Base-by-base conservation (phyloP, 2,113 vertebrate species). In the Vimba vimba region DNA sequence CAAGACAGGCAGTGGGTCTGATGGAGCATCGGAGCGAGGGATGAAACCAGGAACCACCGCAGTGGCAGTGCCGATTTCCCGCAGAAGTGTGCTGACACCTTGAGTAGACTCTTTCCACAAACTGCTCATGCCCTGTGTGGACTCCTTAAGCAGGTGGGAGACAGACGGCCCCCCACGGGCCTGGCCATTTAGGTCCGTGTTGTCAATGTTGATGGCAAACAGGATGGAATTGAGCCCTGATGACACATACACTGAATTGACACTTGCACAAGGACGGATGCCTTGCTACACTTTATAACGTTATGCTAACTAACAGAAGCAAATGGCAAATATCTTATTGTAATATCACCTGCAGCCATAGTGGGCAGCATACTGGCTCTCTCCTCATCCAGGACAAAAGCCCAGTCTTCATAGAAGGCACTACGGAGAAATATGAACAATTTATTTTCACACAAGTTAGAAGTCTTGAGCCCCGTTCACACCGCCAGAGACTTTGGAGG, bases 161-260 rank as follows among this genome's bases (percentile, higher is more conserved):
- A 99, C 95, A 0, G 96, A 95, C 71, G 6, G 4, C 13, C 89
- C 39, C 80, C 94, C 73, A 74, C 95, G 96, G 88, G 89, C 91
- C 91, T 95, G 87, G 23, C 97, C 98, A 8, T 99, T 99, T 91
- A 99, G 94, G 89, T 99, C 98, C 9, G 91, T 96, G 93, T 99
- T 99, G 93, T 99, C 97, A 6, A 99, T 99, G 94, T 99, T 99
- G 91, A 99, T 97, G 59, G 98, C 98, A 86, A 99, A 99, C 87
- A 99, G 94, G 91, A 99, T 99, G 59, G 98, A 99, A 94, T 99
- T 99, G 88, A 99, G 92, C 80, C 98, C 98, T 99, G 92, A 27
- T 74, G 55, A 52, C 66, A 86, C 69, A 66, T 23, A 80, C 15
- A 36, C 17, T 23, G 10, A 50, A 52, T 36, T 68, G 23, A 23